These are phyloP conservation scores for Schizotus pectinicornis DNA, from an alignment of 2,888 invertebrate species.

Conservation along the genomic window DNA sequence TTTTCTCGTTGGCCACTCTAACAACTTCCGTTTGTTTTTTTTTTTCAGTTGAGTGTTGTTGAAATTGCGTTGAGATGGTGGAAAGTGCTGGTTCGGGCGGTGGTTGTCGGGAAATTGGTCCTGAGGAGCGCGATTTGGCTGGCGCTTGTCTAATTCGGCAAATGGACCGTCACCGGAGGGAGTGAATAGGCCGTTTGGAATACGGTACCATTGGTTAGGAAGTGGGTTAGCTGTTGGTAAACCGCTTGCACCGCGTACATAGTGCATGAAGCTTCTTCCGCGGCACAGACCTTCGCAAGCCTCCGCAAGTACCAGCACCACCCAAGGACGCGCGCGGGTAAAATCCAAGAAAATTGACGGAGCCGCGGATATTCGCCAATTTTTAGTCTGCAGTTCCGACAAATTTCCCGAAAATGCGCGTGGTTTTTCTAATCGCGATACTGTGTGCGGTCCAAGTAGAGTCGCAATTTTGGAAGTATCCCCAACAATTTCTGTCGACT, in stretches of 20 bases:
- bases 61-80: too few species aligned
- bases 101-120: too few species aligned
- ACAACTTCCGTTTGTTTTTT: too few species aligned
- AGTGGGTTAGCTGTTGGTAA: slow-evolving; percentile 56
- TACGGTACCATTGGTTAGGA: slow-evolving; percentile 56
- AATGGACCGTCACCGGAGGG: slow-evolving; percentile 18
- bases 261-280: slow-evolving; percentile 54
- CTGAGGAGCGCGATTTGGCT: slow-evolving; percentile 1
- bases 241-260: slow-evolving; percentile 49
- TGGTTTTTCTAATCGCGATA: slow-evolving; percentile 41
- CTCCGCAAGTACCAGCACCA: slow-evolving; percentile 49
- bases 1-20: too few species aligned
- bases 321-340: slow-evolving; percentile 47
- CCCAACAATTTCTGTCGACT: slow-evolving; percentile 47
- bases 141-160: slow-evolving; percentile 20
- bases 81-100: too few species aligned
- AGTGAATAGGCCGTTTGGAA: slow-evolving; percentile 38
- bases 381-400: slow-evolving; percentile 36
- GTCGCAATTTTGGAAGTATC: slow-evolving; percentile 52
- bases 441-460: slow-evolving; percentile 47
- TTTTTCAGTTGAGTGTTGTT: too few species aligned
- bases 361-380: slow-evolving; percentile 38
- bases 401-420: slow-evolving; percentile 42
- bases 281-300: slow-evolving; percentile 54
- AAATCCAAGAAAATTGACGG: slow-evolving; percentile 30